Percentiles rank a stretch among this genome's conserved stretches.
Conservation (phyloP, 1,140 invertebrate species). For the Micrasema longulum region DNA sequence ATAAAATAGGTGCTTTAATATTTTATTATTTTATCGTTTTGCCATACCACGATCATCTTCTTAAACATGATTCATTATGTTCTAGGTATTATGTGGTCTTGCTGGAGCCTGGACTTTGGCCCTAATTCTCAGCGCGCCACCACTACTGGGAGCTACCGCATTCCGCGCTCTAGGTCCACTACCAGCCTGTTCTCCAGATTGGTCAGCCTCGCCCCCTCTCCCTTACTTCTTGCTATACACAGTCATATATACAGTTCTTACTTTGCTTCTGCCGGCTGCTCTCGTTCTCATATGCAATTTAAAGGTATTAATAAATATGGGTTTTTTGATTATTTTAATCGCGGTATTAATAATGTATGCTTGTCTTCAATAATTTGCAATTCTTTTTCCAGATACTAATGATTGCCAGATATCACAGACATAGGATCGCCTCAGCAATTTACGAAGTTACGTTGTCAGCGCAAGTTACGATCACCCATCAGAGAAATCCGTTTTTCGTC, state of each 20-base stretch:
- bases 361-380: slow-evolving; percentile 2
- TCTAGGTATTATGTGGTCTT: slow-evolving; percentile 69
- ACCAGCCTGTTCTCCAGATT: slow-evolving; percentile 75
- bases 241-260: slow-evolving; percentile 73
- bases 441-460: slow-evolving; percentile 87
- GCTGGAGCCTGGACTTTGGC: slow-evolving; percentile 68
- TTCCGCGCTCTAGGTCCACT: slow-evolving; percentile 69
- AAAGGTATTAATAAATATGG: slow-evolving; percentile 64
- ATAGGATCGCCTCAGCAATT: slow-evolving; percentile 85
- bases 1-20: too few species aligned
- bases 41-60: too few species aligned
- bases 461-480: slow-evolving; percentile 86
- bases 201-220: slow-evolving; percentile 68
- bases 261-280: slow-evolving; percentile 75
- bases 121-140: slow-evolving; percentile 59
- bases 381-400: slow-evolving; percentile 72
- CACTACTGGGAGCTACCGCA: slow-evolving; percentile 64
- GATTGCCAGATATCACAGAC: slow-evolving; percentile 84
- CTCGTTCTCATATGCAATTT: slow-evolving; percentile 80
- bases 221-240: slow-evolving; percentile 70
- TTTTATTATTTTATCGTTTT: too few species aligned
- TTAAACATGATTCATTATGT: slow-evolving; percentile 10
- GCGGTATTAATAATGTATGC: too few species aligned
- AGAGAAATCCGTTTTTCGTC: slow-evolving; percentile 80
- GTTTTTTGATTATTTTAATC: too few species aligned